Evolutionary conservation across 2,113 vertebrate species (phyloP).

Genomic region (Stegastes partitus): DNA sequence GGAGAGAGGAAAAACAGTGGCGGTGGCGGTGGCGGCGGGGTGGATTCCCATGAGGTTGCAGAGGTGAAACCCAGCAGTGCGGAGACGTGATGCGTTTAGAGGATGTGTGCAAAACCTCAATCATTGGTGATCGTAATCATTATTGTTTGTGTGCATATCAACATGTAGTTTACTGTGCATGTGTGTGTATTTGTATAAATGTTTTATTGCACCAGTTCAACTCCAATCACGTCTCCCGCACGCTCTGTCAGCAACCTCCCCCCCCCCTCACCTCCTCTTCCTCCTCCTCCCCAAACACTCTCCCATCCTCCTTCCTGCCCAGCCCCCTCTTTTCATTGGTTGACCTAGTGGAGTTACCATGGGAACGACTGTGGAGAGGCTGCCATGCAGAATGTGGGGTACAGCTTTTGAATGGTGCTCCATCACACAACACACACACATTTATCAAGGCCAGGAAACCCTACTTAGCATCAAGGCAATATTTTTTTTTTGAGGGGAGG

Average conservation of each 20-base stretch:
- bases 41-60: constrained; percentile 5
- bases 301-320: constrained; percentile 70
- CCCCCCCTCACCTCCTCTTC: constrained; percentile 9
- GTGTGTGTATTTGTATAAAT: constrained; percentile 8
- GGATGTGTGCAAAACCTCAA: not conserved
- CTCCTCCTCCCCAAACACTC: constrained; percentile 21
- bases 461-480: not conserved
- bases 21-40: not conserved
- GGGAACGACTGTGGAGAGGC: constrained; percentile 81
- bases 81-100: not conserved
- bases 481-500: not conserved
- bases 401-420: constrained; percentile 68
- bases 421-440: constrained; percentile 20
- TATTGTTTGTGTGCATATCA: not conserved
- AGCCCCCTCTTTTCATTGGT: constrained; percentile 85
- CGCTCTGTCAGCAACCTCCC: constrained; percentile 39
- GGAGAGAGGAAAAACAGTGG: not conserved
- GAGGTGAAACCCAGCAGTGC: not conserved
- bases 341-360: constrained; percentile 88
- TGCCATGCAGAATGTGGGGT: constrained; percentile 80
- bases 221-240: constrained; percentile 59
- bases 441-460: constrained; percentile 31
- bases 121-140: not conserved
- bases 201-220: constrained; percentile 56
- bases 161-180: constrained; percentile 16